Conservation (phyloP, 2,113 vertebrate genomes). For the Loxodonta africana region DNA sequence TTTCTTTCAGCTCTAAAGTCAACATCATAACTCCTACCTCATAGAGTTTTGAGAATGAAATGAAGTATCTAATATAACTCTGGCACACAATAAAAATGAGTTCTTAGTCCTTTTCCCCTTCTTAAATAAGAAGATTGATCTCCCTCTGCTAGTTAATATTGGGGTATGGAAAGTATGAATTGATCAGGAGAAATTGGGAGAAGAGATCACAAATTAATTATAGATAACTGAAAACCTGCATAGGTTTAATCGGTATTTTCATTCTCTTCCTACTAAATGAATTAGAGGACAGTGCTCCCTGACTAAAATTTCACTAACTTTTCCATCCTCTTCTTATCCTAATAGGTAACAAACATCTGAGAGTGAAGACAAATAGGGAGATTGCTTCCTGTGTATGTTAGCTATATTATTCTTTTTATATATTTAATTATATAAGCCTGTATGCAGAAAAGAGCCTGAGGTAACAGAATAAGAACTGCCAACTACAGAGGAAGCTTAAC, state of each 20-base stretch:
- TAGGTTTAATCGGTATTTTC: background rate
- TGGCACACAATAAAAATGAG: background rate
- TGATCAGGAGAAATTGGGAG: background rate
- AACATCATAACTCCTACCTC: conserved; percentile 35
- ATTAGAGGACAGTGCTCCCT: background rate
- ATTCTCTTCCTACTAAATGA: conserved; percentile 1
- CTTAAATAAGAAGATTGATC: conserved; percentile 4
- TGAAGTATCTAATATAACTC: background rate
- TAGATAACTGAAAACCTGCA: background rate
- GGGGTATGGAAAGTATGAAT: conserved; percentile 30
- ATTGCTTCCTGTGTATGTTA: background rate
- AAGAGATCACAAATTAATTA: conserved; percentile 36
- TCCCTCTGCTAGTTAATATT: conserved; percentile 17
- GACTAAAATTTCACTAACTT: background rate
- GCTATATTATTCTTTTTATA: background rate
- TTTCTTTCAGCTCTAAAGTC: conserved; percentile 21
- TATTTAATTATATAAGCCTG: background rate
- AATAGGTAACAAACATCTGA: background rate
- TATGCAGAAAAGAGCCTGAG: conserved; percentile 5
- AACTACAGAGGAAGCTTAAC: background rate
- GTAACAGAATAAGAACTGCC: conserved; percentile 5
- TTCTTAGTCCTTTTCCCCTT: background rate
- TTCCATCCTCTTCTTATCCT: background rate
- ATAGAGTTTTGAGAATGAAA: conserved; percentile 53
- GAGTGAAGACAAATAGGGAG: background rate